Conservation (phyloP, 2,797 vertebrate genomes). For the Capromys pilorides region DNA sequence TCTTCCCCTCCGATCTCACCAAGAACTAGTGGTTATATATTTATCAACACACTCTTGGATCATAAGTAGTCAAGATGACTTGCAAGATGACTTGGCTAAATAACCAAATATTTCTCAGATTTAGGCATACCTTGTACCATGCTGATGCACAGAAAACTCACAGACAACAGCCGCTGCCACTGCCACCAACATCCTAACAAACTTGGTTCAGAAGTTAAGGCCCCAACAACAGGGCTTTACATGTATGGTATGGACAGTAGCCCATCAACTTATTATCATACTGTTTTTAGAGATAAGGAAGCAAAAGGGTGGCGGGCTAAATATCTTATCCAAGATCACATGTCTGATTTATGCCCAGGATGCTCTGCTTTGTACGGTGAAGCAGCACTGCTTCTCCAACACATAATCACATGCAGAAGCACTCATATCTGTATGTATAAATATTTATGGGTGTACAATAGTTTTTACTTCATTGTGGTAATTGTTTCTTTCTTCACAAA, state of each 20-base stretch:
- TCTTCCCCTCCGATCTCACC: not conserved
- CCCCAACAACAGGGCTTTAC: not conserved
- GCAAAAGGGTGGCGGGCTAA: not conserved
- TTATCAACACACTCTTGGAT: not conserved
- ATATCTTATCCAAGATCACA: not conserved
- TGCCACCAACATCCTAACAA: not conserved
- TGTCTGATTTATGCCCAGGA: not conserved
- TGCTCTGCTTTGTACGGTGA: not conserved
- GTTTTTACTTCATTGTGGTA: not conserved
- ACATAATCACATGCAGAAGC: not conserved
- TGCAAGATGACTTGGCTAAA: not conserved
- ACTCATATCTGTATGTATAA: not conserved
- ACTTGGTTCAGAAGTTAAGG: not conserved
- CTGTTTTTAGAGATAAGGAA: not conserved
- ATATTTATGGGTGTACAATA: not conserved
- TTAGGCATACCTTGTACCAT: not conserved
- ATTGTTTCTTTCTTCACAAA: conserved; percentile 48
- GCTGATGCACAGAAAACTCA: not conserved
- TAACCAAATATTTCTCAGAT: not conserved
- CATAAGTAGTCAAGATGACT: not conserved
- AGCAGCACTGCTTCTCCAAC: not conserved
- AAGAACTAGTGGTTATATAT: not conserved
- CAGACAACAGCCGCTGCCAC: not conserved
- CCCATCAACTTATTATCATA: not conserved
- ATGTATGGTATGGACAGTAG: not conserved